These are phyloP conservation scores for Andrena hattorfiana DNA, from an alignment of 2,888 invertebrate species.

Conservation along the genomic window DNA sequence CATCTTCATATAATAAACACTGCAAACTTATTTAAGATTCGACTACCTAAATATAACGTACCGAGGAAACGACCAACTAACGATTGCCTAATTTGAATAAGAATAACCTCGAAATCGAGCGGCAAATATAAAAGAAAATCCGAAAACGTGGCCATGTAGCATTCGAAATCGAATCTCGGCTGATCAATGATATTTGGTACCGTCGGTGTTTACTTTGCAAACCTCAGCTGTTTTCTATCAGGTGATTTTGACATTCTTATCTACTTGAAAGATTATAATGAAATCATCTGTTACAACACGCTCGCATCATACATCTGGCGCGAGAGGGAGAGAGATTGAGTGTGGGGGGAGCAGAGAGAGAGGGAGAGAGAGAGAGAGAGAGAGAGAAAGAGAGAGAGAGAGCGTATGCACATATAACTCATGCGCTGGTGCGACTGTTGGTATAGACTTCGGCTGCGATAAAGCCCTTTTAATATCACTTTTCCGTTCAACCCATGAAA, in stretches of 20 bases:
- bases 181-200: background rate
- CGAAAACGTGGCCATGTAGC: background rate
- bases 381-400: background rate
- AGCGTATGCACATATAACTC: slow-evolving; percentile 26
- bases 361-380: background rate
- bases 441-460: slow-evolving; percentile 37
- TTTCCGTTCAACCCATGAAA: slow-evolving; percentile 45
- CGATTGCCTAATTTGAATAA: background rate
- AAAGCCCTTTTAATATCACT: slow-evolving; percentile 51
- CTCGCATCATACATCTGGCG: slow-evolving; percentile 43
- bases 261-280: slow-evolving; percentile 59
- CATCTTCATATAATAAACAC: background rate
- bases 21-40: background rate
- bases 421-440: slow-evolving; percentile 52
- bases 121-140: background rate
- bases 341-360: background rate
- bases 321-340: background rate
- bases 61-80: background rate
- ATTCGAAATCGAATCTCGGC: background rate
- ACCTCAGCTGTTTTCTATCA: slow-evolving; percentile 65
- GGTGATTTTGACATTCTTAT: slow-evolving; percentile 67
- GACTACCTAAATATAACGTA: background rate
- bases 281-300: slow-evolving; percentile 67
- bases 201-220: background rate
- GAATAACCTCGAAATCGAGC: background rate